phyloP scores from a whole-genome alignment of 2,888 invertebrate species.

The Bembecia ichneumoniformis region DNA sequence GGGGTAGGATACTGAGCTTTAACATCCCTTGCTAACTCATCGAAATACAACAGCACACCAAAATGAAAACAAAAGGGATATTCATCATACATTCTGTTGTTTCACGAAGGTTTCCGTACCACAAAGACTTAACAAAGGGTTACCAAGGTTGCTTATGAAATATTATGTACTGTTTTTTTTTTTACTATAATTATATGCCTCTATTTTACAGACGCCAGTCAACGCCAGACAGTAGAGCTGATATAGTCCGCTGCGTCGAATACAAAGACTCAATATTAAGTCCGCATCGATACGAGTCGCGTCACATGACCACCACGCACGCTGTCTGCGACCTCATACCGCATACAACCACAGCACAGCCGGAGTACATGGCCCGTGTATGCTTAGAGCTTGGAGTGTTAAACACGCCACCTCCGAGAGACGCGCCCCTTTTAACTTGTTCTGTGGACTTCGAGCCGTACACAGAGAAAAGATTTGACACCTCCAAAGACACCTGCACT shows the following conservation, averaged over 20 bases:
- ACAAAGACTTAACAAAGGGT: too few relatives aligned
- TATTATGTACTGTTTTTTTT: too few relatives aligned
- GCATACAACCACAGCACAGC: slow-evolving; percentile 14
- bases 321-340: slow-evolving; percentile 11
- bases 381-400: slow-evolving; percentile 70
- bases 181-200: too few relatives aligned
- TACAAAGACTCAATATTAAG: slow-evolving; percentile 41
- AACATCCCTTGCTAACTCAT: too few relatives aligned
- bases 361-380: slow-evolving; percentile 56
- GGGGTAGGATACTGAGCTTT: too few relatives aligned
- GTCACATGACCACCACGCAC: slow-evolving; percentile 25
- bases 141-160: too few relatives aligned
- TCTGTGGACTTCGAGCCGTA: slow-evolving; percentile 50
- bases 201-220: slow-evolving; percentile 34
- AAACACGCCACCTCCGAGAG: slow-evolving; percentile 28
- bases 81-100: too few relatives aligned
- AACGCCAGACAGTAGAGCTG: slow-evolving; percentile 52
- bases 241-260: slow-evolving; percentile 64
- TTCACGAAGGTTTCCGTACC: too few relatives aligned
- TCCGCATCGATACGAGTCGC: slow-evolving; percentile 31
- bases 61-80: too few relatives aligned
- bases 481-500: slow-evolving; percentile 46
- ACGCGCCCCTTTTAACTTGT: slow-evolving; percentile 37
- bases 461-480: slow-evolving; percentile 36
- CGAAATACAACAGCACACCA: too few relatives aligned